Evolutionary conservation across 1,140 invertebrate species (phyloP).

Genomic region (Cyphomyrmex costatus): DNA sequence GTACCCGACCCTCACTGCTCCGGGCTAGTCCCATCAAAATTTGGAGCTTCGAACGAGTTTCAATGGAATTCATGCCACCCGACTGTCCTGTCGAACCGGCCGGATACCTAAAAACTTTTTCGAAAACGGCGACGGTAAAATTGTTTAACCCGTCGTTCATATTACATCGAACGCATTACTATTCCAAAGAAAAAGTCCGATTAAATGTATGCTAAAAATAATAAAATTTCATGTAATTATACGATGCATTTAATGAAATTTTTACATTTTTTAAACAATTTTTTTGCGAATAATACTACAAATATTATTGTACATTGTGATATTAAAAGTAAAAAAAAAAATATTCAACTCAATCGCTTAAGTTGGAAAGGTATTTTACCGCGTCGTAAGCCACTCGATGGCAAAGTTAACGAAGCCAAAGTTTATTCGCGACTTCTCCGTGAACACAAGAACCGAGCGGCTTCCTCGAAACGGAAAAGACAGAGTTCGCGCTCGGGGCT

Average conservation of each 20-base stretch:
- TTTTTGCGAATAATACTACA: background rate
- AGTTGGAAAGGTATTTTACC: slow-evolving; percentile 18
- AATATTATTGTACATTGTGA: slow-evolving; percentile 2
- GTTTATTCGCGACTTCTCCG: slow-evolving; percentile 47
- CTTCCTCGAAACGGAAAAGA: slow-evolving; percentile 76
- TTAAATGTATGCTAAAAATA: slow-evolving; percentile 4
- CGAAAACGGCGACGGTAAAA: slow-evolving; percentile 63
- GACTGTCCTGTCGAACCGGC: slow-evolving; percentile 69
- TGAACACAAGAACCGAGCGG: background rate
- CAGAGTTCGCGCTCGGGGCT: slow-evolving; percentile 77
- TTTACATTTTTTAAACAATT: slow-evolving; percentile 2
- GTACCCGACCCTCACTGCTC: slow-evolving; percentile 79
- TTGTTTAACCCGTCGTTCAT: slow-evolving; percentile 59
- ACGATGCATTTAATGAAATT: background rate
- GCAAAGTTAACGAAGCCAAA: slow-evolving; percentile 37
- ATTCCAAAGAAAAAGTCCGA: slow-evolving; percentile 2
- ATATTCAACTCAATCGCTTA: background rate
- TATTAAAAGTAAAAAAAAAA: background rate
- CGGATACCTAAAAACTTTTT: slow-evolving; percentile 63
- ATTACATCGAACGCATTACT: slow-evolving; percentile 55
- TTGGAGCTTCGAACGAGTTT: slow-evolving; percentile 80
- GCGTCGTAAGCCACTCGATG: slow-evolving; percentile 3
- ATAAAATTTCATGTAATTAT: too few relatives aligned
- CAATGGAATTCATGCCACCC: slow-evolving; percentile 76
- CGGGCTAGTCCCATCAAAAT: slow-evolving; percentile 82